These are phyloP conservation scores for Schizotus pectinicornis DNA, from an alignment of 2,888 invertebrate species.

Conservation along the genomic window DNA sequence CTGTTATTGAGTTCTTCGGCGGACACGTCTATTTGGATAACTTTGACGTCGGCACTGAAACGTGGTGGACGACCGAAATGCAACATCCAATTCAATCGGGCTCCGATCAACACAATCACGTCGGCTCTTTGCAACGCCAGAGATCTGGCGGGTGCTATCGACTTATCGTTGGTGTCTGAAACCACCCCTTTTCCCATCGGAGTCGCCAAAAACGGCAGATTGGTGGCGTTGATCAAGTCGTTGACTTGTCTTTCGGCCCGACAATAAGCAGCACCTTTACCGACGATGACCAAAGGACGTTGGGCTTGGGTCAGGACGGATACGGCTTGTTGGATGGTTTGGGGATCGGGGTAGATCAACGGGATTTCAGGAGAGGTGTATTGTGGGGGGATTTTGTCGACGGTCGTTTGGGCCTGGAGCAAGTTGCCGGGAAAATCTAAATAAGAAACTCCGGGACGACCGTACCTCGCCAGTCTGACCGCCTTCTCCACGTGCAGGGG, in stretches of 20 bases:
- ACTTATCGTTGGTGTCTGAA: conserved; percentile 70
- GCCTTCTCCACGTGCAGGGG: conserved; percentile 93
- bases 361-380: conserved; percentile 69
- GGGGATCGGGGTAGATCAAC: conserved; percentile 72
- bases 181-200: conserved; percentile 94
- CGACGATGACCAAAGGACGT: conserved; percentile 87
- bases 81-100: conserved; percentile 96
- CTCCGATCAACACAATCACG: conserved; percentile 79
- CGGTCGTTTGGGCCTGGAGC: conserved; percentile 61
- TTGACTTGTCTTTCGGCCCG: conserved; percentile 76
- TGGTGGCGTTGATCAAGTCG: conserved; percentile 72
- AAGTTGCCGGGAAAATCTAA: conserved; percentile 92
- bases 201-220: conserved; percentile 89
- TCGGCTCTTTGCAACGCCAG: conserved; percentile 86
- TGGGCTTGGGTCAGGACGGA: conserved; percentile 72
- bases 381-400: conserved; percentile 53
- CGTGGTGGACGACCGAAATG: conserved; percentile 93
- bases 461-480: conserved; percentile 79
- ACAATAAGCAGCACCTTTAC: conserved; percentile 74
- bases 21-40: conserved; percentile 89
- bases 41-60: conserved; percentile 80
- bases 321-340: conserved; percentile 73
- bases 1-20: conserved; percentile 95
- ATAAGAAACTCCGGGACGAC: conserved; percentile 89
- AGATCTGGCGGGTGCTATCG: conserved; percentile 84